phyloP scores from a whole-genome alignment of 2,797 vertebrate species.

The Geotrypetes seraphini region DNA sequence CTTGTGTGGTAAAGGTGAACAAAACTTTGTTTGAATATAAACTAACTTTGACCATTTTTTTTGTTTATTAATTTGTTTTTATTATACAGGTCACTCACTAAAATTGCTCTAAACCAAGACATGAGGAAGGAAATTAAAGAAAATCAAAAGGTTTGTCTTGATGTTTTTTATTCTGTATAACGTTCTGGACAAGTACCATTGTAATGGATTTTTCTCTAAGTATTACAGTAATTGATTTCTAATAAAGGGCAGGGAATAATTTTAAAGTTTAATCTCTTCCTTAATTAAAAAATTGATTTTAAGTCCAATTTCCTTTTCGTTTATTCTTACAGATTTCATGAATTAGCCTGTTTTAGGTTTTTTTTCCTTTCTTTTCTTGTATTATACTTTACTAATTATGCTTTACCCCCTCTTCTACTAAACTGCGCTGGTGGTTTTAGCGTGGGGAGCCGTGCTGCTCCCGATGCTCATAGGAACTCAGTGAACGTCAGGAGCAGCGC shows the following conservation, averaged over 20 bases:
- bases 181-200: not conserved
- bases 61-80: too few relatives aligned
- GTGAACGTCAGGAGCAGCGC: too few relatives aligned
- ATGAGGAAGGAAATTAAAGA: constrained; percentile 89
- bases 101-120: constrained; percentile 74
- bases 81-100: constrained; percentile 85
- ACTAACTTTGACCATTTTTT: too few relatives aligned
- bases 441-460: too few relatives aligned
- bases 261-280: not conserved
- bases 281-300: not conserved
- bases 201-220: not conserved
- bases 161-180: constrained; percentile 1
- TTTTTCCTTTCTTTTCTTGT: too few relatives aligned
- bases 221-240: not conserved
- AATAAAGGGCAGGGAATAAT: not conserved
- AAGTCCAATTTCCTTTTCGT: not conserved
- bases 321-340: too few relatives aligned
- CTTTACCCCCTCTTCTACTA: too few relatives aligned
- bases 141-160: constrained; percentile 85
- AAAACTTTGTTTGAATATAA: too few relatives aligned
- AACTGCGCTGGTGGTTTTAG: too few relatives aligned
- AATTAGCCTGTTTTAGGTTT: too few relatives aligned
- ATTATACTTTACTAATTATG: not conserved
- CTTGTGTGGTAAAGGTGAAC: too few relatives aligned
- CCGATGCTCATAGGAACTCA: too few relatives aligned